Percentiles rank a stretch among this genome's conserved stretches.
Conservation (phyloP, 2,113 vertebrate species). For the Sinocyclocheilus anshuiensis region DNA sequence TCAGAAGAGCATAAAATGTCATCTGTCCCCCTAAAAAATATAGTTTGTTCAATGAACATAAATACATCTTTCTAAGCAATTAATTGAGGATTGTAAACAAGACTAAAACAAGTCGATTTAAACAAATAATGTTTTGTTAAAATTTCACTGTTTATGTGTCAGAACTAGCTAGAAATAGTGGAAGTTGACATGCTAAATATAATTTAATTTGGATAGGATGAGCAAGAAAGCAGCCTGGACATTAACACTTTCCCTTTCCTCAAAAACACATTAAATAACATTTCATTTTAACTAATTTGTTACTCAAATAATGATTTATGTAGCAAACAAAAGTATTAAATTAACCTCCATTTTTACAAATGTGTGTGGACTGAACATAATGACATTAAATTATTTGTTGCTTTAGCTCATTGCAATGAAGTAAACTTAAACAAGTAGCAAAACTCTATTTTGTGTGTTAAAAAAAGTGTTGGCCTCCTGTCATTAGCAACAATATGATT, state of each 20-base stretch:
- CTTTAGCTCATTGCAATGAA: too few species aligned
- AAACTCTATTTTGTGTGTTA: too few species aligned
- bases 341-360: background rate
- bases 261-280: background rate
- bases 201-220: background rate
- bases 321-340: too few species aligned
- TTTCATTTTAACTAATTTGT: background rate
- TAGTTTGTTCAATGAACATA: background rate
- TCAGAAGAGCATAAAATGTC: background rate
- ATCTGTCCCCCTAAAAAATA: too few species aligned
- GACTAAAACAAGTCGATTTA: too few species aligned
- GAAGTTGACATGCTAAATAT: background rate
- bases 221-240: too few species aligned
- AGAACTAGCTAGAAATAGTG: background rate
- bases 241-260: background rate
- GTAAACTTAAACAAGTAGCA: too few species aligned
- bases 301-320: background rate
- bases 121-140: background rate
- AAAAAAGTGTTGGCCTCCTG: too few species aligned
- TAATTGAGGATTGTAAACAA: too few species aligned
- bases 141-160: background rate
- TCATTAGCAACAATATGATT: too few species aligned
- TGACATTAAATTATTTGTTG: too few species aligned
- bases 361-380: too few species aligned
- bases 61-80: background rate